A percentile compares a stretch with the other conserved stretches of the same genome.
phyloP scores from a whole-genome alignment of 1,140 invertebrate genomes.

The Zaprionus kolodkinae region DNA sequence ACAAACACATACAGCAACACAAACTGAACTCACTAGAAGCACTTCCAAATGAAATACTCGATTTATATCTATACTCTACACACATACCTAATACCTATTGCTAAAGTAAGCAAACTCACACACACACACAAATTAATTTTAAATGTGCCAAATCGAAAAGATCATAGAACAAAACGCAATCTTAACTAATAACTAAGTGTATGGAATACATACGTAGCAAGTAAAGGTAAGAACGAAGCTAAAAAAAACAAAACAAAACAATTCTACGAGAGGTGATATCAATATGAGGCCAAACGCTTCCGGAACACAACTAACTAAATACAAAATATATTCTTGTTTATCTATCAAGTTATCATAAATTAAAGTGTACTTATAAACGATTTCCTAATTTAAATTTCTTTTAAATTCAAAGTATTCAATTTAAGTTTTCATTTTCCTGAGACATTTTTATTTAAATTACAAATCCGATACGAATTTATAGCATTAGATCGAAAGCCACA shows the following conservation, averaged over 20 bases:
- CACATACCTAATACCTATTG: slow-evolving; percentile 44
- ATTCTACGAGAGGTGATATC: slow-evolving; percentile 76
- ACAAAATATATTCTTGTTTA: slow-evolving; percentile 2
- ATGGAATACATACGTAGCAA: slow-evolving; percentile 11
- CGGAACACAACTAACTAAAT: slow-evolving; percentile 34
- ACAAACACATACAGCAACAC: slow-evolving; percentile 15
- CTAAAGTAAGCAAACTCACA: slow-evolving; percentile 31
- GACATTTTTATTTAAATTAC: slow-evolving; percentile 52
- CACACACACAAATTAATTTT: slow-evolving; percentile 72
- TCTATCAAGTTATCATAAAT: slow-evolving; percentile 3
- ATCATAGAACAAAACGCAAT: slow-evolving; percentile 48
- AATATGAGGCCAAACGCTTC: slow-evolving; percentile 80
- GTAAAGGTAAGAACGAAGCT: slow-evolving; percentile 68
- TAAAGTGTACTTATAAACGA: slow-evolving; percentile 14
- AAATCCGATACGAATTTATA: slow-evolving; percentile 36
- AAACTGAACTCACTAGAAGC: slow-evolving; percentile 45
- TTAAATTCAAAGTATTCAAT: slow-evolving; percentile 70
- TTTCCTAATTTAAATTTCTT: slow-evolving; percentile 49
- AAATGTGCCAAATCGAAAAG: slow-evolving; percentile 76
- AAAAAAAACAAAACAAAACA: slow-evolving; percentile 45
- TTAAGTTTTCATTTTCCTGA: slow-evolving; percentile 63
- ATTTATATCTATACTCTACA: slow-evolving; percentile 28
- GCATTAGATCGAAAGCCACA: slow-evolving; percentile 16
- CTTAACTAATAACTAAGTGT: slow-evolving; percentile 35
- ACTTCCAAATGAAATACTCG: slow-evolving; percentile 77